Evolutionary conservation across 2,113 vertebrate species (phyloP).

Genomic region (Pomatostomus ruficeps): DNA sequence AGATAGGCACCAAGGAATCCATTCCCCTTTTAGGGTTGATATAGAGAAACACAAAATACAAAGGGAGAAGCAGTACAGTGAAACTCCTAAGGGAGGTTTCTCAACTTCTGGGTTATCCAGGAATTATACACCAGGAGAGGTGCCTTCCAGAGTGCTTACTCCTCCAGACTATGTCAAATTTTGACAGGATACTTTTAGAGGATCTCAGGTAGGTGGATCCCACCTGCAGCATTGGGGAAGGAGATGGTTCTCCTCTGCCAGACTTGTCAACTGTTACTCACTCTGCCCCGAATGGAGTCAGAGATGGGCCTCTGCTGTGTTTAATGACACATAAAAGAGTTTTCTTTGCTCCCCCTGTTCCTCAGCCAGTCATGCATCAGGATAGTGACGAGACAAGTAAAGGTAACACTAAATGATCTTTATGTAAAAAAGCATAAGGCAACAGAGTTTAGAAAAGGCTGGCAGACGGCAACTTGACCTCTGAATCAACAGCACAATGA

Average conservation of each 20-base stretch:
- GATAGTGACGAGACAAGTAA: background rate
- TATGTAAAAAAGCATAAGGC: background rate
- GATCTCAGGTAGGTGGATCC: background rate
- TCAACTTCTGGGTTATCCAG: background rate
- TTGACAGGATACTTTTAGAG: background rate
- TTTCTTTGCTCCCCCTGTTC: background rate
- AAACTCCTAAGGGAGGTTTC: background rate
- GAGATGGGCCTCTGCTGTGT: rapidly evolving
- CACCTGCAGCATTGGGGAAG: background rate
- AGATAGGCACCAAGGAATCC: background rate
- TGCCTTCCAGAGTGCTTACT: background rate
- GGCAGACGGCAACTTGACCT: background rate
- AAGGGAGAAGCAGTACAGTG: background rate
- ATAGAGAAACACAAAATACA: background rate
- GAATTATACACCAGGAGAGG: background rate
- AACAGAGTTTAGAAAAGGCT: background rate
- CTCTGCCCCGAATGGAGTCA: background rate
- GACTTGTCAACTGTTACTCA: background rate
- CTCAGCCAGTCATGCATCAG: background rate
- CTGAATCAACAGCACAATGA: background rate
- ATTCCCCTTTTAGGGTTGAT: background rate
- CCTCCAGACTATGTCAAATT: background rate
- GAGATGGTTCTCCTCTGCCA: background rate
- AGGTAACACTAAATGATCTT: background rate
- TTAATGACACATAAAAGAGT: background rate